Base-by-base conservation (phyloP, 2,113 vertebrate species). In the Pogonocichla stellata region DNA sequence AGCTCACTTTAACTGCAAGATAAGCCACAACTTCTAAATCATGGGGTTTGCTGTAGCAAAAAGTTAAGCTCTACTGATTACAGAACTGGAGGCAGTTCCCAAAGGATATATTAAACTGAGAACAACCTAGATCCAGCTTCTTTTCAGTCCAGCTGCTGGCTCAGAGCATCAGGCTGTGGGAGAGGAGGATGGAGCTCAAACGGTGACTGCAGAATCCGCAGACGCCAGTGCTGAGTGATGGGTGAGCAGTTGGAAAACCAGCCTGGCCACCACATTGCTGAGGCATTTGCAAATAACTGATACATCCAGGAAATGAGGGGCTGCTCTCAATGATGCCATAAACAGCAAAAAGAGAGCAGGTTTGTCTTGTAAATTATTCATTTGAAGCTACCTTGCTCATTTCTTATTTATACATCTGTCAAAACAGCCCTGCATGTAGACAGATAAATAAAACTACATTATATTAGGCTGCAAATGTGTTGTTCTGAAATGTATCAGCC, bases 291-390 rank as follows among this genome's bases (percentile, higher is more conserved):
- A 84, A 88, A 42, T 54, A 80, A 47, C 71, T 56, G 84, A 60
- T 50, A 14, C 7, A 5, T 56, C 51, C 73, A 60, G 92, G 70
- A 92, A 89, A 78, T 11, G 15, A 43, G 70, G 61, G 28, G 43
- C 77, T 86, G 54, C 60, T 91, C 56, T 72, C 67, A 19, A 2
- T 2, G 19, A 47, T 77, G 64, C 70, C 53, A 42, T 73, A 48
- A 94, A 67, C 22, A 45, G 56, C 17, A 13, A 73, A 80, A 88
- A 86, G 50, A 60, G 48, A 71, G 66, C 87, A 50, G 57, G 69
- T 85, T 95, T 81, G 34, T 70, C 91, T 40, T 72, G 53, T 95
- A 38, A 92, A 93, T 96, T 94, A 96, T 86, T 89, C 17, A 82
- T 85, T 70, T 74, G 48, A 69, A 93, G 34, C 79, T 51, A 48